Percentiles rank a stretch among this genome's conserved stretches.
These are phyloP conservation scores for Antrozous pallidus DNA, from an alignment of 2,797 vertebrate species.

Conservation along the genomic window DNA sequence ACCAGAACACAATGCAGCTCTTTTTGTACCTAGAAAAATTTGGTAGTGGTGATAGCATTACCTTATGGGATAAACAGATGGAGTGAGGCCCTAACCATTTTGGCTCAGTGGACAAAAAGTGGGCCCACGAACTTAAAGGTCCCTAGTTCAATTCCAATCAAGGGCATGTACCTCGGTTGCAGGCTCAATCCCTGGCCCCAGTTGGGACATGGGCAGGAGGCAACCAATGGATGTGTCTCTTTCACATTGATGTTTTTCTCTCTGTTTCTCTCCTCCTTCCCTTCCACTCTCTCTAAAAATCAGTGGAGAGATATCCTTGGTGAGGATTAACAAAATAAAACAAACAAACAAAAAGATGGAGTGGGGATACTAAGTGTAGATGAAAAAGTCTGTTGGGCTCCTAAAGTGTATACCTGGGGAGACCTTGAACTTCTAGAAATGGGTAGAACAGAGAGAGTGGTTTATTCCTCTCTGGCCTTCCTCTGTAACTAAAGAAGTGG, in stretches of 20 bases:
- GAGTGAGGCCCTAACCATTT: background rate
- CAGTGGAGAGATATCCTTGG: too few relatives aligned
- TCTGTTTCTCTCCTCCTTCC: too few relatives aligned
- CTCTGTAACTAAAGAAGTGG: background rate
- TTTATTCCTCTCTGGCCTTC: background rate
- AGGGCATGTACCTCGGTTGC: too few relatives aligned
- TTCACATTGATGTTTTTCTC: too few relatives aligned
- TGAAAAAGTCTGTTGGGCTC: background rate
- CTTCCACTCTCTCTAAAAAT: too few relatives aligned
- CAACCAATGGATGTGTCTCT: too few relatives aligned
- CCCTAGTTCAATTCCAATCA: too few relatives aligned
- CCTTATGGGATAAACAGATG: background rate
- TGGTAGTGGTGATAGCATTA: background rate
- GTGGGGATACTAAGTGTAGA: background rate
- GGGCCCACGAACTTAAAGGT: too few relatives aligned
- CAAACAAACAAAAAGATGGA: background rate
- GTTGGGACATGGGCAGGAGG: too few relatives aligned
- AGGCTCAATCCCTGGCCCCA: too few relatives aligned
- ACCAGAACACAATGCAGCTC: background rate
- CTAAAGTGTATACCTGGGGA: background rate
- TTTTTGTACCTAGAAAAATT: background rate
- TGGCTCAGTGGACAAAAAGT: too few relatives aligned
- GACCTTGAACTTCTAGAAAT: background rate
- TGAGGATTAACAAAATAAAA: too few relatives aligned
- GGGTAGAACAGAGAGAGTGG: background rate